phyloP scores from a whole-genome alignment of 2,797 vertebrate species.

The Eulemur coronatus region DNA sequence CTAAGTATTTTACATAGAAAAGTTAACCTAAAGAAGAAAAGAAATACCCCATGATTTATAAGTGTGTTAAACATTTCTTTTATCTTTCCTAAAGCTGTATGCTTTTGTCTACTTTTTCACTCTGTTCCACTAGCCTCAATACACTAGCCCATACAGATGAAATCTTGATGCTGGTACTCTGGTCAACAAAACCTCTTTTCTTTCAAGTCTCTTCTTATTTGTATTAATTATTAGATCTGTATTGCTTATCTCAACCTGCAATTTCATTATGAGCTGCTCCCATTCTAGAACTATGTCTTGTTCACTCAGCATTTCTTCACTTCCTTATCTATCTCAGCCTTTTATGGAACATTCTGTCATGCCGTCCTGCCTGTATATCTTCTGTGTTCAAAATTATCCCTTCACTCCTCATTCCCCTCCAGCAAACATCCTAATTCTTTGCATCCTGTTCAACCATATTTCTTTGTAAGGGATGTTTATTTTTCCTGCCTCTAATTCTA shows the following conservation, averaged over 20 bases:
- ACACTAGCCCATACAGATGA: neutral
- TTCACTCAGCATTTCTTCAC: neutral
- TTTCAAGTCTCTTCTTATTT: neutral
- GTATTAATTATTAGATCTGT: neutral
- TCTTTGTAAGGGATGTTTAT: neutral
- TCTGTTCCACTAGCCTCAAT: neutral
- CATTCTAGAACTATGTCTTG: neutral
- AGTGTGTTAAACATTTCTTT: neutral
- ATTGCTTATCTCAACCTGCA: neutral
- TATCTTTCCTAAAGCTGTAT: neutral
- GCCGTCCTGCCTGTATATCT: neutral
- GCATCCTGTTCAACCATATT: neutral
- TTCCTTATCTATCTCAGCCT: neutral
- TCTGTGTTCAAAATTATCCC: neutral
- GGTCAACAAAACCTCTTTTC: neutral
- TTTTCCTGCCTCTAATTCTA: neutral
- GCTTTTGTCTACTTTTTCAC: neutral
- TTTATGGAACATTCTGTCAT: too few species aligned
- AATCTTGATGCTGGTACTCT: neutral
- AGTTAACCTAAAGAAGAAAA: neutral
- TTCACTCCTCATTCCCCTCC: accelerated
- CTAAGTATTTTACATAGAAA: neutral
- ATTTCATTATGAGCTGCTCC: neutral
- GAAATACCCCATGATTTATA: neutral
- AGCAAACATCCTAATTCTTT: neutral